Evolutionary conservation across 2,888 invertebrate species (phyloP).

Genomic region (Candidula unifasciata): DNA sequence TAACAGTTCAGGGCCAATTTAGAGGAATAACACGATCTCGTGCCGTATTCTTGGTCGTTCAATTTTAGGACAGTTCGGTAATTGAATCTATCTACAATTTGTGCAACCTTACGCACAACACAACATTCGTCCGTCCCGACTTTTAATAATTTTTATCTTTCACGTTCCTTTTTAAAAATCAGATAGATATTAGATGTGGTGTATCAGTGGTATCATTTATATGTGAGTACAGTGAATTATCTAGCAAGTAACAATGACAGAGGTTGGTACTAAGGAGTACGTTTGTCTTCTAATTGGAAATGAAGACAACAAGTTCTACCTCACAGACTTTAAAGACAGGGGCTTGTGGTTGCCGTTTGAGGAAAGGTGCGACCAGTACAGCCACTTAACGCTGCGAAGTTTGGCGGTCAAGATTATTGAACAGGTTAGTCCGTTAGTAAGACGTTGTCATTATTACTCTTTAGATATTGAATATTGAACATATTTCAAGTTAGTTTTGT

Average conservation of each 20-base stretch:
- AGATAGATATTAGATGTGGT: too few species aligned
- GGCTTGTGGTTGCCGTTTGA: conserved; percentile 75
- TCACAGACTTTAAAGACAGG: conserved; percentile 64
- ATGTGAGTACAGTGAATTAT: not conserved
- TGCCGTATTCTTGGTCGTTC: too few species aligned
- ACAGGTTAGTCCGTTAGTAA: conserved; percentile 61
- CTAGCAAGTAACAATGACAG: conserved; percentile 32
- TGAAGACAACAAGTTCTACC: conserved; percentile 62
- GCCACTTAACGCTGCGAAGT: conserved; percentile 57
- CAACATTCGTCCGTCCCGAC: too few species aligned
- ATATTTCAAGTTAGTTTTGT: not conserved
- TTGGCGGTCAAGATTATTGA: conserved; percentile 69
- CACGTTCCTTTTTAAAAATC: too few species aligned
- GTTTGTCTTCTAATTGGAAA: conserved; percentile 68
- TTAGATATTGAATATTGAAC: not conserved
- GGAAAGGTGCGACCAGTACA: conserved; percentile 61
- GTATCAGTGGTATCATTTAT: too few species aligned
- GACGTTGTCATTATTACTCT: not conserved
- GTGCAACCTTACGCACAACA: too few species aligned
- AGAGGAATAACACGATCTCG: too few species aligned
- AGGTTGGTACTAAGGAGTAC: conserved; percentile 58
- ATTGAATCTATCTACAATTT: too few species aligned
- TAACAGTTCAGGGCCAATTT: too few species aligned
- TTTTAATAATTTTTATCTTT: too few species aligned
- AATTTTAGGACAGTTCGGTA: too few species aligned